Evolutionary conservation across 2,797 vertebrate genomes (phyloP).

Genomic region (Trematocara caparti): DNA sequence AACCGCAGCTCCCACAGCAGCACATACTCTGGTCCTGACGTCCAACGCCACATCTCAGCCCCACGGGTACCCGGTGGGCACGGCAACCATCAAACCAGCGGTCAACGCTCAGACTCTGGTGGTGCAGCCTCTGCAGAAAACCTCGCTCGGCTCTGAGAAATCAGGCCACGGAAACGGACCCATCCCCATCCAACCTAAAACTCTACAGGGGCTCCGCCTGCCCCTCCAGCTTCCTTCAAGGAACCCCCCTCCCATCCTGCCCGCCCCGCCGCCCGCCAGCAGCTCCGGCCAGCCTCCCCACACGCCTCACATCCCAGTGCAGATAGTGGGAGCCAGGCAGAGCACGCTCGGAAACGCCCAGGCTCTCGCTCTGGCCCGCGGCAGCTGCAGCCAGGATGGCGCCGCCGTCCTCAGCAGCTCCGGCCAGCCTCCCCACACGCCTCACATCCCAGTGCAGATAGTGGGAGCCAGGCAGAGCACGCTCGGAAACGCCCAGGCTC

Average conservation of each 20-base stretch:
- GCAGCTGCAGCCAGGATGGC: slow-evolving; percentile 66
- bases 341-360: slow-evolving; percentile 84
- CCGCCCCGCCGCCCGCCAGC: slow-evolving; percentile 36
- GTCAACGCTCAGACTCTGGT: slow-evolving; percentile 88
- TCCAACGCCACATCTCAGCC: slow-evolving; percentile 62
- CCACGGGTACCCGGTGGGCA: slow-evolving; percentile 64
- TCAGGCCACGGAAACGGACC: slow-evolving; percentile 64
- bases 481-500: slow-evolving; percentile 83
- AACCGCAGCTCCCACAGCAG: slow-evolving; percentile 56
- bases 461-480: slow-evolving; percentile 90
- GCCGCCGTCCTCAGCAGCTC: slow-evolving; percentile 46
- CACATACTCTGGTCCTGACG: slow-evolving; percentile 74
- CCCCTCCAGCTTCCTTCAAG: slow-evolving; percentile 76
- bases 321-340: slow-evolving; percentile 91
- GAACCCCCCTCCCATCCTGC: slow-evolving; percentile 77
- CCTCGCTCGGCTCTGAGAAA: slow-evolving; percentile 60
- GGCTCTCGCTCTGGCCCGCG: slow-evolving; percentile 81
- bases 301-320: slow-evolving; percentile 90
- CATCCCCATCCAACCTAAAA: slow-evolving; percentile 90
- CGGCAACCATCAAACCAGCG: slow-evolving; percentile 70
- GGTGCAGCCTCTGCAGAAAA: slow-evolving; percentile 90
- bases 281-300: slow-evolving; percentile 30
- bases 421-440: slow-evolving; percentile 55
- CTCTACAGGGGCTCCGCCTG: slow-evolving; percentile 69
- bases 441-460: slow-evolving; percentile 93